Conservation (phyloP, 2,113 vertebrate genomes). For the Menidia beryllina region DNA sequence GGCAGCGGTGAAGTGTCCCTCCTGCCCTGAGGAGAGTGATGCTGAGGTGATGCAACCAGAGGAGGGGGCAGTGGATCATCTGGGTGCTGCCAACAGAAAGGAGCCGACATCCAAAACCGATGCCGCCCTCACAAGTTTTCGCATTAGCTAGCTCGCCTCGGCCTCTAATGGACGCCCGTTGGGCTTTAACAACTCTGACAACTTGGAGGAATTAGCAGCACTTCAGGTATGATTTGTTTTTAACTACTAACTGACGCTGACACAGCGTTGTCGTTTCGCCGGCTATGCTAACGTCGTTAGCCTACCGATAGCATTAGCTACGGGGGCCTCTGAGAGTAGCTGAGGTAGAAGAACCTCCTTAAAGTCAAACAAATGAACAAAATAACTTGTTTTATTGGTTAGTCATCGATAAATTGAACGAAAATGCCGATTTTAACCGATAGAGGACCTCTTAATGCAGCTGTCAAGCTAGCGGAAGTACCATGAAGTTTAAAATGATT, state of each 20-base stretch:
- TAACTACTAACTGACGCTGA: not conserved
- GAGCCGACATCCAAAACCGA: slow-evolving; percentile 56
- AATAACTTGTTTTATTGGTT: not conserved
- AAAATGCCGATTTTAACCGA: slow-evolving; percentile 13
- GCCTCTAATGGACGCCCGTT: slow-evolving; percentile 21
- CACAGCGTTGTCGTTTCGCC: slow-evolving; percentile 40
- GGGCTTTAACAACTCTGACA: not conserved
- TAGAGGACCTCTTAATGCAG: slow-evolving; percentile 9
- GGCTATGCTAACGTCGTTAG: slow-evolving; percentile 67
- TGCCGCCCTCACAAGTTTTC: slow-evolving; percentile 37
- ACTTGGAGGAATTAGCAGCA: slow-evolving; percentile 16
- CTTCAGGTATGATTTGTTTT: slow-evolving; percentile 51
- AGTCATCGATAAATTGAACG: not conserved
- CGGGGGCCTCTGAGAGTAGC: slow-evolving; percentile 21
- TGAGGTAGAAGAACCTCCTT: not conserved
- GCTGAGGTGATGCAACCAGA: slow-evolving; percentile 74
- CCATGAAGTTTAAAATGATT: not conserved
- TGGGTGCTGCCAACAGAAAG: slow-evolving; percentile 53
- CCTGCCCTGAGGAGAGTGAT: slow-evolving; percentile 31
- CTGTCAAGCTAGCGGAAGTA: slow-evolving; percentile 36
- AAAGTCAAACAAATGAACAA: rapidly evolving
- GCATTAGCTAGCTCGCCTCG: not conserved
- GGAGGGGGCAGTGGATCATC: slow-evolving; percentile 63
- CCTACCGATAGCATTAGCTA: slow-evolving; percentile 60
- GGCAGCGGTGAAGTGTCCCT: not conserved